These are phyloP conservation scores for Drosophila punjabiensis DNA, from an alignment of 1,140 invertebrate genomes.

Conservation along the genomic window DNA sequence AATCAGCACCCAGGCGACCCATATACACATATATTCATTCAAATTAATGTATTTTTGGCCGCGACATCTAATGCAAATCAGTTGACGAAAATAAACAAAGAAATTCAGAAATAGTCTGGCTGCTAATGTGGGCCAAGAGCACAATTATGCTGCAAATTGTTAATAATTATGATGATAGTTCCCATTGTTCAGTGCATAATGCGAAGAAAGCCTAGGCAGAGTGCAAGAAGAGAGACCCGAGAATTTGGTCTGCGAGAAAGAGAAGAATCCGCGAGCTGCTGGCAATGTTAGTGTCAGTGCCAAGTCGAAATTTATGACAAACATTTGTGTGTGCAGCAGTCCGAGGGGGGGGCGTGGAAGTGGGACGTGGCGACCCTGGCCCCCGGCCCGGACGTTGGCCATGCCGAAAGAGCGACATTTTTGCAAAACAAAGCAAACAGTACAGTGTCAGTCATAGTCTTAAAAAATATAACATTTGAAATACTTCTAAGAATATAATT, in stretches of 20 bases:
- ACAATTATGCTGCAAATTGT: slow-evolving; percentile 30
- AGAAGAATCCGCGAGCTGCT: slow-evolving; percentile 23
- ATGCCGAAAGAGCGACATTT: slow-evolving; percentile 35
- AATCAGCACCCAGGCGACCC: slow-evolving; percentile 26
- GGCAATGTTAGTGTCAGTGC: slow-evolving; percentile 63
- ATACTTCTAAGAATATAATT: too few relatives aligned
- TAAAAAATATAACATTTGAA: background rate
- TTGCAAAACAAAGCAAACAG: slow-evolving; percentile 20
- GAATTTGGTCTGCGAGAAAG: background rate
- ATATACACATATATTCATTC: slow-evolving; percentile 46
- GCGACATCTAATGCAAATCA: slow-evolving; percentile 45
- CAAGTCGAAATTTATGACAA: slow-evolving; percentile 61
- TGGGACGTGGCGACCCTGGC: slow-evolving; percentile 47
- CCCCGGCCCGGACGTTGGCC: slow-evolving; percentile 41
- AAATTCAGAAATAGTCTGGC: slow-evolving; percentile 31
- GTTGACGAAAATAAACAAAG: slow-evolving; percentile 55
- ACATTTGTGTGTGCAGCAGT: slow-evolving; percentile 62
- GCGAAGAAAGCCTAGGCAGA: slow-evolving; percentile 15
- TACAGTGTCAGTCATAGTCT: slow-evolving; percentile 21
- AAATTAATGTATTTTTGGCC: slow-evolving; percentile 64
- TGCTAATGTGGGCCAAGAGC: slow-evolving; percentile 44
- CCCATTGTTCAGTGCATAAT: slow-evolving; percentile 24
- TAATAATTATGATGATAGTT: slow-evolving; percentile 36
- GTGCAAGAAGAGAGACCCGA: background rate
- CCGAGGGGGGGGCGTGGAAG: slow-evolving; percentile 13